These are phyloP conservation scores for Thereva nobilitata DNA, from an alignment of 2,888 invertebrate species.

Conservation along the genomic window DNA sequence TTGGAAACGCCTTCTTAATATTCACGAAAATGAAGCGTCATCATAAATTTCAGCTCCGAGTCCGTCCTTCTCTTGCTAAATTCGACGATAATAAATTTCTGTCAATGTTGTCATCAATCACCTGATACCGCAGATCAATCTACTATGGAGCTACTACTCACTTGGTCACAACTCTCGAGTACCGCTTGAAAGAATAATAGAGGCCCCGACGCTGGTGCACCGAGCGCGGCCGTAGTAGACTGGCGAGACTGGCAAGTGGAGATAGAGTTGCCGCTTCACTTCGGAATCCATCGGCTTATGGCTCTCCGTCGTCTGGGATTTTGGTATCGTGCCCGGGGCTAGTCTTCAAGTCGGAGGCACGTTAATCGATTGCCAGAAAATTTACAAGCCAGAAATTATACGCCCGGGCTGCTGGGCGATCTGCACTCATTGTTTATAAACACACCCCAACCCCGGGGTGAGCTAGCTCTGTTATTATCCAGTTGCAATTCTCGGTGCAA, in stretches of 20 bases:
- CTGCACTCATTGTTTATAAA: constrained; percentile 34
- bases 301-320: constrained; percentile 30
- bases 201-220: background rate
- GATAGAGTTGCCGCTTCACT: background rate
- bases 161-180: background rate
- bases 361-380: constrained; percentile 31
- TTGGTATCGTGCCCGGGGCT: constrained; percentile 26
- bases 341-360: constrained; percentile 29
- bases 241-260: constrained; percentile 16
- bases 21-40: constrained; percentile 36
- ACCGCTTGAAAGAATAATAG: constrained; percentile 7
- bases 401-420: constrained; percentile 6
- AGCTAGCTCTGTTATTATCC: constrained; percentile 37
- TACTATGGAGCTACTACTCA: constrained; percentile 11
- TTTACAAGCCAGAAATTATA: constrained; percentile 30
- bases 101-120: constrained; percentile 44
- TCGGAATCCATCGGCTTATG: constrained; percentile 5
- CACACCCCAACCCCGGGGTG: constrained; percentile 40
- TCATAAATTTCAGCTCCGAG: constrained; percentile 27
- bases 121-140: constrained; percentile 29
- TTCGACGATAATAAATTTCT: constrained; percentile 42
- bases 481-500: constrained; percentile 38
- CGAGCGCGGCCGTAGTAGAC: constrained; percentile 7
- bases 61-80: constrained; percentile 26
- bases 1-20: constrained; percentile 39